Evolutionary conservation across 2,113 vertebrate species (phyloP).

Genomic region (Tragelaphus strepsiceros): DNA sequence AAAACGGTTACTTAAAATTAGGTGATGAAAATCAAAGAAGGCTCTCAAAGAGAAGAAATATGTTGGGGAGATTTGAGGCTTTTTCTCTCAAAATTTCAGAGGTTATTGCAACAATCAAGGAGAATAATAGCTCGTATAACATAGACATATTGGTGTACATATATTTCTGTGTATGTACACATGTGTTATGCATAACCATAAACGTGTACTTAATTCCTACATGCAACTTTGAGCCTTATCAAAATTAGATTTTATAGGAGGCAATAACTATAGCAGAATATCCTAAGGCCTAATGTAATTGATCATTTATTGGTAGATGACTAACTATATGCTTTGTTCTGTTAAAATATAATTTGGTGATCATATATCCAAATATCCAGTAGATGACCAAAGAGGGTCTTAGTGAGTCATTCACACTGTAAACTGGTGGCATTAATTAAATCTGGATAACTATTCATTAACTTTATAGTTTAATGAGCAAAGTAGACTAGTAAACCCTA

Average conservation of each 20-base stretch:
- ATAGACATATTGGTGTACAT: not conserved
- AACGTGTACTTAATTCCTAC: not conserved
- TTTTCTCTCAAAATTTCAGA: not conserved
- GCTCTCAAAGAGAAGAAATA: not conserved
- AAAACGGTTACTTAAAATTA: conserved; percentile 5
- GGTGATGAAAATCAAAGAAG: not conserved
- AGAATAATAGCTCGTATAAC: not conserved
- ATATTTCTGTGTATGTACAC: not conserved
- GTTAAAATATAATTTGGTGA: not conserved
- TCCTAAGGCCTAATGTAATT: not conserved
- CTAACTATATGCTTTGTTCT: not conserved
- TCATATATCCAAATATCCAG: not conserved
- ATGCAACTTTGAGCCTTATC: not conserved
- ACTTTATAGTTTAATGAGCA: not conserved
- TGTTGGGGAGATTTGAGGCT: not conserved
- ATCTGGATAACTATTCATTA: not conserved
- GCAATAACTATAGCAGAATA: not conserved
- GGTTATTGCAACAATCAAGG: not conserved
- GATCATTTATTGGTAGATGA: not conserved
- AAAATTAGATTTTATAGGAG: not conserved
- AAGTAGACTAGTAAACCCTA: not conserved
- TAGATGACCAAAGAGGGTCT: not conserved
- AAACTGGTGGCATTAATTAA: not conserved
- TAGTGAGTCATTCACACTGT: not conserved
- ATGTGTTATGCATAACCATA: not conserved